A percentile compares a stretch with the other conserved stretches of the same genome.
Evolutionary conservation across 2,888 invertebrate genomes (phyloP).

Genomic region (Apotomis betuletana): DNA sequence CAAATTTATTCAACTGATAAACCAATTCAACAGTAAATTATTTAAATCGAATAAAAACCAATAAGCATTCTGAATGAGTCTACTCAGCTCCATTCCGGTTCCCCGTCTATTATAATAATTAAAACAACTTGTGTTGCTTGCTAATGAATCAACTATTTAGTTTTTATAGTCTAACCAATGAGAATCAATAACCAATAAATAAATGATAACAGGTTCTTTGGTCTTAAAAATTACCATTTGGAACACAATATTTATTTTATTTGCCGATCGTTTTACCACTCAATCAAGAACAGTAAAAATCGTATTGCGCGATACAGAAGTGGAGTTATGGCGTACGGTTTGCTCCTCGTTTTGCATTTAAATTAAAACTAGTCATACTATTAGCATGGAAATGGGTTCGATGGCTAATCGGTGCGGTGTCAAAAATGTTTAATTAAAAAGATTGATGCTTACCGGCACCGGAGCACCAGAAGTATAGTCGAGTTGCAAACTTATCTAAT

Average conservation of each 20-base stretch:
- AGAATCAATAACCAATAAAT: constrained; percentile 54
- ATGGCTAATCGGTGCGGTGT: constrained; percentile 80
- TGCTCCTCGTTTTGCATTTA: constrained; percentile 62
- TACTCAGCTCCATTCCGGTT: constrained; percentile 27
- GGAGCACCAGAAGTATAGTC: constrained; percentile 80
- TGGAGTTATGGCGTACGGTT: constrained; percentile 45
- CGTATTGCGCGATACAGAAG: constrained; percentile 29
- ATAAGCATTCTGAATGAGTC: constrained; percentile 15
- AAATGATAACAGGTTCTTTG: constrained; percentile 54
- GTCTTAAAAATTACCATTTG: constrained; percentile 46
- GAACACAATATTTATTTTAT: constrained; percentile 31
- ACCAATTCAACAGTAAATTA: not conserved
- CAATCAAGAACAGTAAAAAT: constrained; percentile 44
- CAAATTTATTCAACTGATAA: constrained; percentile 2
- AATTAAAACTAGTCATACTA: constrained; percentile 65
- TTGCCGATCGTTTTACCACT: constrained; percentile 23
- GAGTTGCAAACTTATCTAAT: constrained; percentile 84
- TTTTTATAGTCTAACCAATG: constrained; percentile 30
- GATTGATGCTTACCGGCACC: constrained; percentile 81
- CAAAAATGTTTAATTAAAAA: constrained; percentile 84
- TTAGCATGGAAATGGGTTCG: constrained; percentile 77
- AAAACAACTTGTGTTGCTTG: constrained; percentile 12
- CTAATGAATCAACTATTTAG: constrained; percentile 33
- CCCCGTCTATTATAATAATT: constrained; percentile 23
- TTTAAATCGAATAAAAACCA: constrained; percentile 30